phyloP scores from a whole-genome alignment of 2,113 vertebrate genomes.

The Cheirogaleus medius region DNA sequence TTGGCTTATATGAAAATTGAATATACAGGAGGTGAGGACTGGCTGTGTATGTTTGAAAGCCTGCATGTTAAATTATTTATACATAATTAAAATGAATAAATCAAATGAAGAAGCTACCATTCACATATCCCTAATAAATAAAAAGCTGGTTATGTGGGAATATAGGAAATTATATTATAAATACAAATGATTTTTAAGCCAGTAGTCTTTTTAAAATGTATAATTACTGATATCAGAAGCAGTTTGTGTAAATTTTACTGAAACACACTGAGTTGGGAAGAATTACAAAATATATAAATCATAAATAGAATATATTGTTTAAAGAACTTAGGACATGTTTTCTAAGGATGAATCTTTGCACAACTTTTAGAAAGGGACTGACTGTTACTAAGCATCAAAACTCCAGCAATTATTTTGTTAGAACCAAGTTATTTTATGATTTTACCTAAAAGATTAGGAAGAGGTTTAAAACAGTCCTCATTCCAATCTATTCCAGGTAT shows the following conservation, averaged over 20 bases:
- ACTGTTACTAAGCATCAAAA: not conserved
- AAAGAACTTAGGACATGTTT: not conserved
- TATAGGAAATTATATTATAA: conserved; percentile 32
- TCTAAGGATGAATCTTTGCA: not conserved
- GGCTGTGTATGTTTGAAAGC: not conserved
- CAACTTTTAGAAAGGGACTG: conserved; percentile 32
- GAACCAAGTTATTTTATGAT: not conserved
- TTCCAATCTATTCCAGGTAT: not conserved
- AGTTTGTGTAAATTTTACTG: conserved; percentile 4
- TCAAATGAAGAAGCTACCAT: conserved; percentile 32
- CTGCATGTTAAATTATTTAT: conserved; percentile 55
- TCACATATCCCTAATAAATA: conserved; percentile 42
- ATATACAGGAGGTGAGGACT: not conserved
- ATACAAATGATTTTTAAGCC: conserved; percentile 56
- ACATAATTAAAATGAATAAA: conserved; percentile 64
- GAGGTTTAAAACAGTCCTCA: not conserved
- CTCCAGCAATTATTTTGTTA: conserved; percentile 9
- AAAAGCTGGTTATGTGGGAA: not conserved
- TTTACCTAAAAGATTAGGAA: not conserved
- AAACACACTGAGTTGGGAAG: conserved; percentile 51
- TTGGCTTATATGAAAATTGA: not conserved
- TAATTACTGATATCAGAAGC: conserved; percentile 53
- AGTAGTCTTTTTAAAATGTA: not conserved
- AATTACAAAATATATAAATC: conserved; percentile 15
- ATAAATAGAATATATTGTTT: conserved; percentile 55